These are phyloP conservation scores for Psittacula echo DNA, from an alignment of 2,797 vertebrate species.

Conservation along the genomic window DNA sequence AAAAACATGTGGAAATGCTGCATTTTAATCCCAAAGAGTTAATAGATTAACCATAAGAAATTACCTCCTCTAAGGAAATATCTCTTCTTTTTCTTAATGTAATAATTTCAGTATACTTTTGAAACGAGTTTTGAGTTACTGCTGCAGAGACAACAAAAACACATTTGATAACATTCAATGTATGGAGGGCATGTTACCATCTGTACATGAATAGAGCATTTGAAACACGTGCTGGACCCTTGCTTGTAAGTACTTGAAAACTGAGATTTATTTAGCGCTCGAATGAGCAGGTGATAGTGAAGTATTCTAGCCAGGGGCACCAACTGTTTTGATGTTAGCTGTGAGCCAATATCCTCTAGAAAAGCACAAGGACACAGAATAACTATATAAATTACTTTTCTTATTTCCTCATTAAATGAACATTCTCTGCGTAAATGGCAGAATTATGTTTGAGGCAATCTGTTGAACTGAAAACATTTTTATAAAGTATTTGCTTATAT, in stretches of 20 bases:
- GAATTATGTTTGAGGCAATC: not conserved
- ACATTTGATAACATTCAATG: not conserved
- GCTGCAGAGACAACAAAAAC: not conserved
- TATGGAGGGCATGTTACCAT: not conserved
- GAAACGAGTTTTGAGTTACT: not conserved
- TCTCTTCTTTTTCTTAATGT: not conserved
- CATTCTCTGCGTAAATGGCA: not conserved
- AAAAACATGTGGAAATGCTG: not conserved
- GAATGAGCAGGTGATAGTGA: slow-evolving; percentile 53
- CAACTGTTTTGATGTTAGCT: slow-evolving; percentile 50
- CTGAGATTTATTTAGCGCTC: slow-evolving; percentile 58
- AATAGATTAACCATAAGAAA: not conserved
- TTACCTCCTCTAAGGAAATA: not conserved
- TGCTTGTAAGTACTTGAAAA: slow-evolving; percentile 70
- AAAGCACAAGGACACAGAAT: not conserved
- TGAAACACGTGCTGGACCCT: slow-evolving; percentile 56
- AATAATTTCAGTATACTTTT: not conserved
- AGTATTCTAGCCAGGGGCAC: slow-evolving; percentile 64
- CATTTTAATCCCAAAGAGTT: not conserved
- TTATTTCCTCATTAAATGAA: not conserved
- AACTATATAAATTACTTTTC: not conserved
- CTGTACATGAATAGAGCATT: slow-evolving; percentile 16
- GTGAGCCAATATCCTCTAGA: slow-evolving; percentile 11
- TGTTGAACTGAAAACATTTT: not conserved
- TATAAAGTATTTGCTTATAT: not conserved